Conservation (phyloP, 1,140 invertebrate genomes). For the Apocrypta bakeri region DNA sequence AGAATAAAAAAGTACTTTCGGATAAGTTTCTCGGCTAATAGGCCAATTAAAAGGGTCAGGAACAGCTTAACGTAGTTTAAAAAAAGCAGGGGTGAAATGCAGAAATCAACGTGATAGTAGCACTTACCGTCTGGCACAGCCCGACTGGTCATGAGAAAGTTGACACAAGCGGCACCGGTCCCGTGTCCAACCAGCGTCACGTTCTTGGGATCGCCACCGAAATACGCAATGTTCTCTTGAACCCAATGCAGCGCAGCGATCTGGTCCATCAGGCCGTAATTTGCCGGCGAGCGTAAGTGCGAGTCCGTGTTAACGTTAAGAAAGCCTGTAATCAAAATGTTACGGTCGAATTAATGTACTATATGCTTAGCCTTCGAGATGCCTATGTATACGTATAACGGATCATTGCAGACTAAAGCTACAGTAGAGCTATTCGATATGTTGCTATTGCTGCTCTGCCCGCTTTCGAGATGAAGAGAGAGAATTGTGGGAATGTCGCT, state of each 20-base stretch:
- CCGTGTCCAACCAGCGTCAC: conserved; percentile 97
- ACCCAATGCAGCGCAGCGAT: conserved; percentile 95
- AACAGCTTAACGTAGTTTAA: no score
- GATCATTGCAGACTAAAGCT: no score
- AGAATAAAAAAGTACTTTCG: no score
- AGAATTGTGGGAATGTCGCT: background rate
- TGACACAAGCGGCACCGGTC: conserved; percentile 94
- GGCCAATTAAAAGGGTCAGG: no score
- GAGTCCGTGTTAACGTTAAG: conserved; percentile 90
- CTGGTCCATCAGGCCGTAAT: conserved; percentile 97
- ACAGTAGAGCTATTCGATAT: no score
- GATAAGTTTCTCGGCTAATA: no score
- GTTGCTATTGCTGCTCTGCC: no score
- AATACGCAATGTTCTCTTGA: conserved; percentile 93
- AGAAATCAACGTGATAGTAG: background rate
- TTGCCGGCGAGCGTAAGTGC: conserved; percentile 87
- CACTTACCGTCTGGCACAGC: conserved; percentile 91
- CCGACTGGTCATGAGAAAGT: conserved; percentile 93
- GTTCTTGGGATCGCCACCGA: conserved; percentile 93
- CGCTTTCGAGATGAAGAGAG: no score
- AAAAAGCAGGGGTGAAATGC: no score
- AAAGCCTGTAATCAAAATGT: conserved; percentile 82
- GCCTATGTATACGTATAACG: no score
- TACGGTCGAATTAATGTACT: background rate
- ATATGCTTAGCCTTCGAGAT: no score